Conservation (phyloP, 2,888 invertebrate species). For the Ormyrus pomaceus region DNA sequence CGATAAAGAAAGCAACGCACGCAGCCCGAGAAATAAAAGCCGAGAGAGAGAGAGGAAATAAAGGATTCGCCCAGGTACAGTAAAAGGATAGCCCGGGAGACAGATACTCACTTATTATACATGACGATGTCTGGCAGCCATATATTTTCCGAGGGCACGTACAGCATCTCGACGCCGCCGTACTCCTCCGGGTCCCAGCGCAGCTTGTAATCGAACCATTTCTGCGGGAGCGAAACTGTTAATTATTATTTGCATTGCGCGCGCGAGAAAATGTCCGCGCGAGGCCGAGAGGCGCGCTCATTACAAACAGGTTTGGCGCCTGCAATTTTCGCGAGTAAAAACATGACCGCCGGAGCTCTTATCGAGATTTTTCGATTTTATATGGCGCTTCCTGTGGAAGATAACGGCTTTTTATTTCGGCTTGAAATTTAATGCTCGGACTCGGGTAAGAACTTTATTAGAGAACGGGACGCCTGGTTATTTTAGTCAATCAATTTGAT, state of each 20-base stretch:
- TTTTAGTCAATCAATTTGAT: background rate
- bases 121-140: conserved; percentile 98
- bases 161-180: conserved; percentile 92
- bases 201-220: conserved; percentile 94
- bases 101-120: conserved; percentile 86
- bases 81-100: too few relatives aligned
- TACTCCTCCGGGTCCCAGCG: conserved; percentile 94
- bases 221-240: conserved; percentile 77
- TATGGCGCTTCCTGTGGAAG: background rate
- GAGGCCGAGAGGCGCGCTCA: background rate
- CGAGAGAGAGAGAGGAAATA: background rate
- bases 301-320: too few relatives aligned
- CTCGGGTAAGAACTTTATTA: too few relatives aligned
- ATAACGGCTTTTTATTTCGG: background rate
- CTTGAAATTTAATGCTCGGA: background rate
- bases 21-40: background rate
- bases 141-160: conserved; percentile 96
- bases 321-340: too few relatives aligned
- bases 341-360: background rate
- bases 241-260: conserved; percentile 49
- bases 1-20: background rate
- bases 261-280: conserved; percentile 27
- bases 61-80: background rate
- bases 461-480: too few relatives aligned
- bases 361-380: background rate